Conservation (phyloP, 2,113 vertebrate genomes). For the Copsychus sechellarum region DNA sequence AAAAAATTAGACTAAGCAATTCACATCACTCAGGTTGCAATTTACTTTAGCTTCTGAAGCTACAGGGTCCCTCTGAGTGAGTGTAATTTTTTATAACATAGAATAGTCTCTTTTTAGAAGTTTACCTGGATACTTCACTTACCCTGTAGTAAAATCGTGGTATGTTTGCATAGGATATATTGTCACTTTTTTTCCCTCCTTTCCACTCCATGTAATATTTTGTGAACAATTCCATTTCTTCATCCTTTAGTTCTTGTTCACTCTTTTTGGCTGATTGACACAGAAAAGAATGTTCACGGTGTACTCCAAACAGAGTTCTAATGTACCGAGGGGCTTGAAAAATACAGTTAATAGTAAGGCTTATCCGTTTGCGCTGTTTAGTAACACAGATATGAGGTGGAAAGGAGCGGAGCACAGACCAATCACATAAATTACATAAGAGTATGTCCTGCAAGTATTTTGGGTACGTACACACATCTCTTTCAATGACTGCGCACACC, state of each 20-base stretch:
- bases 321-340: rapidly evolving
- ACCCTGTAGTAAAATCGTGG: conserved; percentile 97
- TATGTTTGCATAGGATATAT: conserved; percentile 82
- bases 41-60: neutral
- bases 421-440: rapidly evolving
- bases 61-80: neutral
- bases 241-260: conserved; percentile 88
- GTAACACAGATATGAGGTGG: rapidly evolving
- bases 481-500: neutral
- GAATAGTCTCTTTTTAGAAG: neutral
- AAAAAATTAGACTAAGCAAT: neutral
- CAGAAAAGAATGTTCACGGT: neutral
- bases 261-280: conserved; percentile 78
- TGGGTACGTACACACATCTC: neutral
- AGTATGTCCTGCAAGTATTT: rapidly evolving
- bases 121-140: conserved; percentile 31
- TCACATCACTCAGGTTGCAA: neutral
- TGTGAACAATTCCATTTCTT: conserved; percentile 90
- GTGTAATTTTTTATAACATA: neutral
- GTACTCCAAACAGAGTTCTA: neutral
- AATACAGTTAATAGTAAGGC: too few species aligned
- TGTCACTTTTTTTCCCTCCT: conserved; percentile 78
- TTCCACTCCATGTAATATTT: conserved; percentile 94
- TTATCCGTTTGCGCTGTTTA: neutral
- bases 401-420: neutral